Evolutionary conservation across 2,888 invertebrate species (phyloP), one percentile per base, ranked within the genome.

Genomic region (Drosophila demipolita): DNA sequence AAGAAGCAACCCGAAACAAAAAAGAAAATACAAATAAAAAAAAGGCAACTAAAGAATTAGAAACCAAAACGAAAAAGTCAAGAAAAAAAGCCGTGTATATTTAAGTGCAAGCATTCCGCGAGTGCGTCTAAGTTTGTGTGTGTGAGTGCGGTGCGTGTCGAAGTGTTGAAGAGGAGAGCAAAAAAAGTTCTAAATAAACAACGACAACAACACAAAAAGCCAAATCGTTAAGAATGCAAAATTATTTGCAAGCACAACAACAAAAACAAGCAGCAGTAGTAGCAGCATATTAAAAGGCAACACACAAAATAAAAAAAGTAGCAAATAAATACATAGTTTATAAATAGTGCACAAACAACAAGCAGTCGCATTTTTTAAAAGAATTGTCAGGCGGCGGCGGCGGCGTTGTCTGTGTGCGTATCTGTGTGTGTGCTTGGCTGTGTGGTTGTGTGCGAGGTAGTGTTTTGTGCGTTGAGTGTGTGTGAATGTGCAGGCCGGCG

Each of bases 331-430:
- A 64, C 70, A 85, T 72, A 71, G 83, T 90, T 89, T 84, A 90
- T 75, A 85, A 85, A 85, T 89, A 89, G 89, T 89, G 85, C 90
- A 88, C 86, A 84, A 82, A 55, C 55, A 55, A 55, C 55, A 38
- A 55, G 59, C 61, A 66, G 74, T 81, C 75, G 75, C 80, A 80
- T 64, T 72, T 57, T 40, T 45, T 45, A 50, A 32, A 80, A 88
- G 80, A 88, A 89, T 85, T 85, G 85, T 90, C 79, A 79, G 78
- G 83, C 88, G 74, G 66, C 73, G 73, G 36, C 68, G 75, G 66
- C 74, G 73, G 40, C 68, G 75, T 66, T 73, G 54, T 57, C 64
- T 81, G 61, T 35, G 66, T 65, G 82, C 57, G 49, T 32, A 72
- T 67, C 63, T 65, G 64, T 66, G 42, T 57, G 59, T 65, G 59